Conservation (phyloP, 2,888 invertebrate genomes). For the Cyrtodaria siliqua region DNA sequence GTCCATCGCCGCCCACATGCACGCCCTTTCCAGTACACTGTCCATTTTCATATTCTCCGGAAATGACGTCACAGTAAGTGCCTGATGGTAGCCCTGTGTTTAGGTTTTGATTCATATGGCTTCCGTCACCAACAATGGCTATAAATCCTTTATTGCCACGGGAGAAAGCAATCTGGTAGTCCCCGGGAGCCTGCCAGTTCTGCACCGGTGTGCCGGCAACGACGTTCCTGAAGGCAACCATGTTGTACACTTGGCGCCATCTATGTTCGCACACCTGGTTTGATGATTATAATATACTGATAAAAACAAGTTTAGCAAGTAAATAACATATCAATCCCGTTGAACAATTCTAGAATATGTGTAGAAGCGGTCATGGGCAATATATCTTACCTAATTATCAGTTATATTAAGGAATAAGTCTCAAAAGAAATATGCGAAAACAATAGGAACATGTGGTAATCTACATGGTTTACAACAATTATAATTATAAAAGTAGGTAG, state of each 20-base stretch:
- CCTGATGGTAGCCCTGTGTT: constrained; percentile 90
- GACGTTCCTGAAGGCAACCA: constrained; percentile 84
- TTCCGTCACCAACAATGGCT: constrained; percentile 90
- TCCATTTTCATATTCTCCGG: constrained; percentile 88
- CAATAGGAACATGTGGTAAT: no score
- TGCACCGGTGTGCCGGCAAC: constrained; percentile 82
- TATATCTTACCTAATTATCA: no score
- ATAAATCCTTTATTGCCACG: constrained; percentile 90
- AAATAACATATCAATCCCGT: no score
- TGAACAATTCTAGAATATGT: no score
- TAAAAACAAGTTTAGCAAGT: no score
- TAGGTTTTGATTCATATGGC: constrained; percentile 82
- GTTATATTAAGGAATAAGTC: no score
- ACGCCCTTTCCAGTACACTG: constrained; percentile 90
- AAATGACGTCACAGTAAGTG: constrained; percentile 94
- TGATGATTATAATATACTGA: no score
- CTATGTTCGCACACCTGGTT: constrained; percentile 77
- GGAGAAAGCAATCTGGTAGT: constrained; percentile 94
- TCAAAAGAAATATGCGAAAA: no score
- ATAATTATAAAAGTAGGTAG: no score
- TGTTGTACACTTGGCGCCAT: constrained; percentile 84
- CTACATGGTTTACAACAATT: no score
- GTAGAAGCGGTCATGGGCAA: no score
- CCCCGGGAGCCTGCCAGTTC: constrained; percentile 92
- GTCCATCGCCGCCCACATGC: constrained; percentile 88